These are phyloP conservation scores for Parazoanthus swiftii DNA, from an alignment of 92 coral and sea anemone genomes.

Conservation along the genomic window DNA sequence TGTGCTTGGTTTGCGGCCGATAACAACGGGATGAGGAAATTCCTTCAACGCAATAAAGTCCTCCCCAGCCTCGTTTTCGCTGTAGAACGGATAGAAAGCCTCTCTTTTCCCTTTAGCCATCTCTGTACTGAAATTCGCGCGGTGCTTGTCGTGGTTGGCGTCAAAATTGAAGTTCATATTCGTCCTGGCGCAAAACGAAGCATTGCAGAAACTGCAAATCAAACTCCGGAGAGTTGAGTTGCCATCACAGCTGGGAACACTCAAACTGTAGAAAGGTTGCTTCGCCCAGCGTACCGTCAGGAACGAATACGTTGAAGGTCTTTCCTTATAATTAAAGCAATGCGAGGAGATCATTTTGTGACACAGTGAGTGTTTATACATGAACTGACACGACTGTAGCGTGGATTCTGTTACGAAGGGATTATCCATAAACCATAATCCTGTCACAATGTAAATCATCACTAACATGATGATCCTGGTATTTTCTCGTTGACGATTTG, in stretches of 20 bases:
- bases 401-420: background rate
- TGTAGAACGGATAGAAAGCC: background rate
- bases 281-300: background rate
- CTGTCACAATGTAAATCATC: background rate
- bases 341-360: background rate
- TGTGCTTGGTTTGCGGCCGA: background rate
- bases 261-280: background rate
- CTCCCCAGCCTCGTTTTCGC: background rate
- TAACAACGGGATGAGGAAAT: background rate
- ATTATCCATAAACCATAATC: too few species aligned
- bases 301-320: background rate
- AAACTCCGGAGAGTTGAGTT: background rate
- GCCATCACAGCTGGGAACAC: background rate
- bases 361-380: background rate
- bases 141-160: background rate
- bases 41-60: constrained; percentile 2
- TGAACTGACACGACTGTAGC: background rate
- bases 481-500: too few species aligned
- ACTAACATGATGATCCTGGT: background rate
- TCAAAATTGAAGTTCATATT: background rate
- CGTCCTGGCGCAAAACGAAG: background rate
- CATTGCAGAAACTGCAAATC: background rate
- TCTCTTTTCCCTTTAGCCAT: background rate
- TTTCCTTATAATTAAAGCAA: background rate
- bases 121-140: background rate